Evolutionary conservation across 2,113 vertebrate genomes (phyloP).

Genomic region (Donacobius atricapilla): DNA sequence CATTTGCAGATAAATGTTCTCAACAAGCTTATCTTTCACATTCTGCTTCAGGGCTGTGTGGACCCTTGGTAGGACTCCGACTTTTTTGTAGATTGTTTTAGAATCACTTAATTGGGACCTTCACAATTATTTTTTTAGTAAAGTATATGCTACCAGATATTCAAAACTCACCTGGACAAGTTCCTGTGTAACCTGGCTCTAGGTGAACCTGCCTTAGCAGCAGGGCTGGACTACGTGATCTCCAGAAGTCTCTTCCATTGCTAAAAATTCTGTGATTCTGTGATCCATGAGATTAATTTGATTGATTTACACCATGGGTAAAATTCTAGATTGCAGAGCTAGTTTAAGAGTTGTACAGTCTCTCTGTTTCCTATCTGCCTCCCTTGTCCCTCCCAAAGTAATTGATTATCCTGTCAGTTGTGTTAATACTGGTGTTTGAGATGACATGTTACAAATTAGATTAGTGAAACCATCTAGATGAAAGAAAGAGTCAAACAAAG

Average conservation of each 20-base stretch:
- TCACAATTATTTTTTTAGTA: neutral
- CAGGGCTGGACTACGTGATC: neutral
- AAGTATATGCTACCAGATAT: neutral
- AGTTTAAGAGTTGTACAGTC: neutral
- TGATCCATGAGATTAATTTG: neutral
- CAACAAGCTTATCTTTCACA: neutral
- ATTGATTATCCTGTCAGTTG: neutral
- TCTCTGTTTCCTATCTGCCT: neutral
- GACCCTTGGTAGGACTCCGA: neutral
- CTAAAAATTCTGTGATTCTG: neutral
- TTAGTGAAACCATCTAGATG: neutral
- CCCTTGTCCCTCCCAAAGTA: neutral
- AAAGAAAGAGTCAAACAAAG: neutral
- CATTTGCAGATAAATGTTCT: neutral
- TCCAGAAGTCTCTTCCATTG: neutral
- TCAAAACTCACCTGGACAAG: neutral
- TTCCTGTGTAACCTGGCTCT: neutral
- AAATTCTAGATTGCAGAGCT: neutral
- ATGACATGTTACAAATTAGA: neutral
- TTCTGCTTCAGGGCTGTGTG: neutral
- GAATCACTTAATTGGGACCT: neutral
- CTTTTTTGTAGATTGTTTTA: neutral
- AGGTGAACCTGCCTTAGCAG: neutral
- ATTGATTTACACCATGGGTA: neutral
- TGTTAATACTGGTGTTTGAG: neutral